These are phyloP conservation scores for Micronisus gabar DNA, from an alignment of 2,113 vertebrate species.

Conservation along the genomic window DNA sequence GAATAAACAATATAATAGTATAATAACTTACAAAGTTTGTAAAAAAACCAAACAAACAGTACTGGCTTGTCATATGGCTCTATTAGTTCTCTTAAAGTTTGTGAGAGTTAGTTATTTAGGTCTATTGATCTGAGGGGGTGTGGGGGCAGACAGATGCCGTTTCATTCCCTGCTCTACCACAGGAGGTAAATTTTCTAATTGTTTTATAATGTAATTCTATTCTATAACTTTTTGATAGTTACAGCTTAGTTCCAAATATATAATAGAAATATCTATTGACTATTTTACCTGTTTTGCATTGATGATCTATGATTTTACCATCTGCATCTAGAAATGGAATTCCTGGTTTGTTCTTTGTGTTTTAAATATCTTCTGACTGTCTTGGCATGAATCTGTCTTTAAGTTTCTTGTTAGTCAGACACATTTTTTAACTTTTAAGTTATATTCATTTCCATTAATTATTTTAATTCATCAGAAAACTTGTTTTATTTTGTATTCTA, in stretches of 20 bases:
- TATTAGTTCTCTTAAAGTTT: neutral
- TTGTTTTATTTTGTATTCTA: neutral
- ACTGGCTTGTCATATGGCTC: neutral
- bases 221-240: neutral
- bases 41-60: neutral
- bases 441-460: neutral
- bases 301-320: neutral
- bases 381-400: neutral
- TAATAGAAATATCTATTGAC: neutral
- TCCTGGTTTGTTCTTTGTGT: fast-evolving
- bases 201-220: neutral
- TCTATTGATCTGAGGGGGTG: fast-evolving
- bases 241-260: neutral
- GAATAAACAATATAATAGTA: neutral
- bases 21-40: neutral
- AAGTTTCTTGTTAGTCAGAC: neutral
- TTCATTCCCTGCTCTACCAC: neutral
- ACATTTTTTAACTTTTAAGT: neutral
- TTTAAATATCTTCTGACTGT: neutral
- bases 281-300: neutral
- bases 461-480: neutral
- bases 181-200: neutral
- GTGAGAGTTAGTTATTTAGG: neutral
- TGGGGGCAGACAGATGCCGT: neutral
- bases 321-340: neutral